These are phyloP conservation scores for Lepidochitona cinerea DNA, from an alignment of 2,888 invertebrate genomes.

Conservation along the genomic window DNA sequence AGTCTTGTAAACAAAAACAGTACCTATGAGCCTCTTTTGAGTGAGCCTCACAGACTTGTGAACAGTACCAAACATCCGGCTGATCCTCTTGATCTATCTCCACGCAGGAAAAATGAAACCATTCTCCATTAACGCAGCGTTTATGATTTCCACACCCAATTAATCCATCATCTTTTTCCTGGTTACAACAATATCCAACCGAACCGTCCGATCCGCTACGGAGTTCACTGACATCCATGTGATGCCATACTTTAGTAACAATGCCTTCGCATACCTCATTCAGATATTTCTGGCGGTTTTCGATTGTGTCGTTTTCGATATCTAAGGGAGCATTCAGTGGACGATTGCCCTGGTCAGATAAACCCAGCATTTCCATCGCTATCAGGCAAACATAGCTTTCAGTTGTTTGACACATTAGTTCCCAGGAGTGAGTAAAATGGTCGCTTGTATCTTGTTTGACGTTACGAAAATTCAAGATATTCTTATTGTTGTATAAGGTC, in stretches of 20 bases:
- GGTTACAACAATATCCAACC: conserved; percentile 19
- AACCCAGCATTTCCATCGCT: neutral
- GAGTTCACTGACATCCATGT: conserved; percentile 12
- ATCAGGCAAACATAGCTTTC: neutral
- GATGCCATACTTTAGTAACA: conserved; percentile 9
- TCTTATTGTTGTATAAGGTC: neutral
- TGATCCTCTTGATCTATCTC: conserved; percentile 15
- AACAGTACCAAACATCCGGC: conserved; percentile 18
- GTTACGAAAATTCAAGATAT: neutral
- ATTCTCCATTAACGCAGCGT: conserved; percentile 23
- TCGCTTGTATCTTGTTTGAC: too few species aligned
- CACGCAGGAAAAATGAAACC: conserved; percentile 25
- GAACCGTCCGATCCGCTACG: neutral
- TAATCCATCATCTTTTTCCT: conserved; percentile 24
- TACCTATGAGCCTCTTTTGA: conserved; percentile 8
- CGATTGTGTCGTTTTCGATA: conserved; percentile 18
- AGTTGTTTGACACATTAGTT: neutral
- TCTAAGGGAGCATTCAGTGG: neutral
- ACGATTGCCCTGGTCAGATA: neutral
- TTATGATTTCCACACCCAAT: conserved; percentile 20
- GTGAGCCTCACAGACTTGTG: conserved; percentile 11
- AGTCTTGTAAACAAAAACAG: conserved; percentile 23
- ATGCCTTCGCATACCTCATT: conserved; percentile 1
- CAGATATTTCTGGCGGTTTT: conserved; percentile 11
- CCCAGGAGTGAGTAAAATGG: neutral